Base-by-base conservation (phyloP, 2,797 vertebrate species). In the Neomorphus geoffroyi region DNA sequence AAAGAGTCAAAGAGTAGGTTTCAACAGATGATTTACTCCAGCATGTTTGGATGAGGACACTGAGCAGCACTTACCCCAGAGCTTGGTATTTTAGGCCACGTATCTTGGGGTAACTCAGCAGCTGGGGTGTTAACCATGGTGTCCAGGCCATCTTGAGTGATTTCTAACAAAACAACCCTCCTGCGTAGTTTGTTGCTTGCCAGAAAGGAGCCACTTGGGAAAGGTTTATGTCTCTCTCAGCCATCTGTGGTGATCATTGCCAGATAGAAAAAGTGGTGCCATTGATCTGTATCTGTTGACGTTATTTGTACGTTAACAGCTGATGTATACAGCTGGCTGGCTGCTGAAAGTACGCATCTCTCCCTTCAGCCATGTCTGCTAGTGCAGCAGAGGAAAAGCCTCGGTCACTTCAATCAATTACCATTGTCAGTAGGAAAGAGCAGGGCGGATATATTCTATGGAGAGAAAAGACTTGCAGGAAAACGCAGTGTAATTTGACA, bases 211-310 rank as follows among this genome's bases (percentile, higher is more conserved):
- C 91, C 90, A 28, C 88, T 28, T 93, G 91, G 90, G 94, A 86
- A 14, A 57, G 87, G 78, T 93, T 94, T 74, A 43, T 91, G 62
- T 64, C 64, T 92, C 32, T 83, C 80, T 77, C 54, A 57, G 80
- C 94, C 90, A 90, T 94, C 94, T 93, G 77, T 94, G 90, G 94
- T 85, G 88, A 94, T 91, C 82, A 70, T 41, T 86, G 86, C 74
- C 83, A 85, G 86, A 89, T 4, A 95, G 85, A 62, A 48, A 39
- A 74, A 80, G 67, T 90, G 64, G 3, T 39, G 90, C 90, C 74
- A 77, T 77, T 80, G 94, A 93, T 95, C 92, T 94, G 86, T 82
- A 85, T 95, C 94, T 92, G 78, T 80, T 94, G 94, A 80, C 0
- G 13, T 92, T 75, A 57, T 61, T 61, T 46, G 67, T 73, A 53